Base-by-base conservation (phyloP, 2,113 vertebrate species). In the Gasterosteus aculeatus region DNA sequence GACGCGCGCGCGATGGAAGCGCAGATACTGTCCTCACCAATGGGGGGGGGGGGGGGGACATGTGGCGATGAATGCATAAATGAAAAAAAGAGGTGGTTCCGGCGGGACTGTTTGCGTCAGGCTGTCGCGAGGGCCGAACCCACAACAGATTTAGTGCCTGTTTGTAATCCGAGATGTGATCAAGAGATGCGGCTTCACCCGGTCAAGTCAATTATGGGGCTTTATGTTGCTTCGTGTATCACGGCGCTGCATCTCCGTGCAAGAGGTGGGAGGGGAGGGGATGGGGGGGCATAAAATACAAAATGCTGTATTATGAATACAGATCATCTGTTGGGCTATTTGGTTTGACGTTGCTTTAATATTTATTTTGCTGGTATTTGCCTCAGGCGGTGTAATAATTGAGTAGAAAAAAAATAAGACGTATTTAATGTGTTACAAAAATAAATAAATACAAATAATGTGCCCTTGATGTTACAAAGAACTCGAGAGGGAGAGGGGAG, bases 1-100 rank as follows among this genome's bases (percentile, higher is more conserved):
- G 95, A 95, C 94, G 94, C 93, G 91, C 89, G 29, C 67, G 91
- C 33, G 33, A 91, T 94, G 92, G 93, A 87, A 83, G 91, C 82
- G 75, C 70, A 83, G 88, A 92, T 85, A 81, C 29, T 19, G 85
- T 82, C 79, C 71, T 78, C 78, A 80, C 91, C 85, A 88, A 62
- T 84, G 82, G 89, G 88, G n/a, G n/a, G n/a, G n/a, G n/a, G n/a
- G n/a, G n/a, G n/a, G n/a, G 22, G 1, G 22, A 81, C 93, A 92
- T 92, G 93, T 90, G 92, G 84, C 33, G 89, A 89, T 92, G 94
- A 89, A 94, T 93, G 91, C 89, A 93, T 88, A 91, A 89, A 92
- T 69, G 78, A 75, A 58, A 58, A 83, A 5, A 12, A 6, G 35
- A 38, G 75, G 33, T 72, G 56, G 85, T 56, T 85, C 91, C 88